Conservation (phyloP, 2,113 vertebrate genomes). For the Clinocottus analis region DNA sequence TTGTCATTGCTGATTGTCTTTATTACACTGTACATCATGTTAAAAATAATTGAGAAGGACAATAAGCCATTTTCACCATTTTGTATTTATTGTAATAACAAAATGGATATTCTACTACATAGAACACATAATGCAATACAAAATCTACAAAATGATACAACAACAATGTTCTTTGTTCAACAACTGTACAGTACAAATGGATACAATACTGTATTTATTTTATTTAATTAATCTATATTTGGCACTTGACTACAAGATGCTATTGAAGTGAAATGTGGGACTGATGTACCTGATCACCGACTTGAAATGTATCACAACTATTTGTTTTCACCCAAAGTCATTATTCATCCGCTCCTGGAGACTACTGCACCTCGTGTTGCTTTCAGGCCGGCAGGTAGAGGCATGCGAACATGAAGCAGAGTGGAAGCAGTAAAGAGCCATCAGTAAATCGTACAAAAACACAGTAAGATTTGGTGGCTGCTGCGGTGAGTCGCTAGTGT, state of each 20-base stretch:
- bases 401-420: neutral
- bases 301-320: slow-evolving; percentile 35
- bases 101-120: slow-evolving; percentile 82
- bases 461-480: slow-evolving; percentile 7
- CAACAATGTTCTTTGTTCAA: slow-evolving; percentile 77
- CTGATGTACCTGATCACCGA: slow-evolving; percentile 47
- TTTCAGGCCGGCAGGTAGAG: slow-evolving; percentile 22
- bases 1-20: neutral
- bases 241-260: slow-evolving; percentile 86
- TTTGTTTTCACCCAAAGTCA: neutral
- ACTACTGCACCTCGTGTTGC: neutral
- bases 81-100: slow-evolving; percentile 79
- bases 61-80: slow-evolving; percentile 39
- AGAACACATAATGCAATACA: slow-evolving; percentile 81
- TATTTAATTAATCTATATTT: slow-evolving; percentile 76
- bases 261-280: slow-evolving; percentile 67
- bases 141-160: slow-evolving; percentile 84
- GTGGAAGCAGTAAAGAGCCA: neutral
- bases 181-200: slow-evolving; percentile 80
- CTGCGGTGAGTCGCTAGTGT: neutral
- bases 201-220: slow-evolving; percentile 80
- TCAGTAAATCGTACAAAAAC: slow-evolving; percentile 12
- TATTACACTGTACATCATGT: neutral
- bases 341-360: neutral
- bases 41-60: neutral